These are phyloP conservation scores for Nemotelus pantherinus DNA, from an alignment of 2,888 invertebrate species.

Conservation along the genomic window DNA sequence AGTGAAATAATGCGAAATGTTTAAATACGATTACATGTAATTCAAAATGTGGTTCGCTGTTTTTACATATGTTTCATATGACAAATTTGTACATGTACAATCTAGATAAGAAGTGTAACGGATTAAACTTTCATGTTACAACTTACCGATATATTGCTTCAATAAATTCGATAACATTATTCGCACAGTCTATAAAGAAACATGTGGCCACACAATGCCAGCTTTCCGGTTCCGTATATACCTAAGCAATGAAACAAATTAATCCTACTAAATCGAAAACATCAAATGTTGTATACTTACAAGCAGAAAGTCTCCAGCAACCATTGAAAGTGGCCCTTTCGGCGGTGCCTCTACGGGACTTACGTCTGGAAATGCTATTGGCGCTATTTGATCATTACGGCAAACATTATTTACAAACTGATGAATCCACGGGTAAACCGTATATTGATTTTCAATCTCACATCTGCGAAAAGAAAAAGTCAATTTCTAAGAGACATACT, in stretches of 20 bases:
- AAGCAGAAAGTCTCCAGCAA: slow-evolving; percentile 96
- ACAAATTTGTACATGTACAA: too few relatives aligned
- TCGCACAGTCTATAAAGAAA: slow-evolving; percentile 98
- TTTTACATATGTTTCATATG: too few relatives aligned
- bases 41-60: too few relatives aligned
- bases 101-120: too few relatives aligned
- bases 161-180: slow-evolving; percentile 93
- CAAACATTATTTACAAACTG: slow-evolving; percentile 90
- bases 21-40: too few relatives aligned
- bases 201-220: slow-evolving; percentile 96
- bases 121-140: neutral
- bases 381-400: slow-evolving; percentile 81
- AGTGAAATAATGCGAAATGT: too few relatives aligned
- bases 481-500: neutral
- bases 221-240: slow-evolving; percentile 74
- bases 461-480: slow-evolving; percentile 42
- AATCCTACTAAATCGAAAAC: neutral
- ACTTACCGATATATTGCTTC: slow-evolving; percentile 81
- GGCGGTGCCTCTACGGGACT: slow-evolving; percentile 74
- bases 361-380: slow-evolving; percentile 88
- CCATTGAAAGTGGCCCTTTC: slow-evolving; percentile 85
- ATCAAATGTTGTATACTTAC: slow-evolving; percentile 65
- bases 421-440: slow-evolving; percentile 94
- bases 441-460: slow-evolving; percentile 74
- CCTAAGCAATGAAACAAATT: slow-evolving; percentile 62